Percentiles rank a stretch among this genome's conserved stretches.
These are phyloP conservation scores for Microctenopoma stevenorrisi DNA, from an alignment of 2,797 vertebrate genomes.

Conservation along the genomic window DNA sequence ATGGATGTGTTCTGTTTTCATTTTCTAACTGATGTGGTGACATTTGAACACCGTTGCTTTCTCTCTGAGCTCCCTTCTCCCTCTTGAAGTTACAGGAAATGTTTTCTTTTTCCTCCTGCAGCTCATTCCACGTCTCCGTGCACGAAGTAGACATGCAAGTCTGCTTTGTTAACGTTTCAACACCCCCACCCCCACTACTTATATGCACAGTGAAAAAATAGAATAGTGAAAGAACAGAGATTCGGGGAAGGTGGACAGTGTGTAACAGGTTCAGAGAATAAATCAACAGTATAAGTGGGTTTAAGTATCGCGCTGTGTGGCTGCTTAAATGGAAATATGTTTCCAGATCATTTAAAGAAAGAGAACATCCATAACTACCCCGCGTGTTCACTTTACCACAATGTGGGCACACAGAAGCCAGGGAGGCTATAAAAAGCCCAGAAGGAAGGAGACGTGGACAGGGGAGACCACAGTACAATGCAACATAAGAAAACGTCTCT, in stretches of 20 bases:
- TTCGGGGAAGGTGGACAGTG: background rate
- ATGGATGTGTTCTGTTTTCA: no score
- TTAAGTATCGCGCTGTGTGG: background rate
- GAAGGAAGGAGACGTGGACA: constrained; percentile 22
- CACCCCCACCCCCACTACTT: constrained; percentile 38
- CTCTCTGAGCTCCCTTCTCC: constrained; percentile 10
- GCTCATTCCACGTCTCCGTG: constrained; percentile 30
- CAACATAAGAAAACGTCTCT: constrained; percentile 62
- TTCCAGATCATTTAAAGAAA: constrained; percentile 9
- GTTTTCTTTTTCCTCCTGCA: constrained; percentile 22
- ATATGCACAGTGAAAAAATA: constrained; percentile 40
- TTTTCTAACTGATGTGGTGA: background rate
- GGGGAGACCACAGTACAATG: constrained; percentile 56
- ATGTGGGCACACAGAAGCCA: constrained; percentile 22
- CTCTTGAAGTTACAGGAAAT: constrained; percentile 52
- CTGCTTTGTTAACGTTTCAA: constrained; percentile 68
- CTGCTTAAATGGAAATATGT: background rate
- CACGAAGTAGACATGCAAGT: constrained; percentile 44
- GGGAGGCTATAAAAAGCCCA: constrained; percentile 32
- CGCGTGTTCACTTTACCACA: constrained; percentile 24
- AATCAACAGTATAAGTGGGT: background rate
- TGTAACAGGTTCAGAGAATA: background rate
- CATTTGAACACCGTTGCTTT: background rate
- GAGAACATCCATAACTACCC: background rate
- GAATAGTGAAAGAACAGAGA: constrained; percentile 6